These are phyloP conservation scores for Seriola rivoliana DNA, from an alignment of 2,113 vertebrate species.

Conservation along the genomic window DNA sequence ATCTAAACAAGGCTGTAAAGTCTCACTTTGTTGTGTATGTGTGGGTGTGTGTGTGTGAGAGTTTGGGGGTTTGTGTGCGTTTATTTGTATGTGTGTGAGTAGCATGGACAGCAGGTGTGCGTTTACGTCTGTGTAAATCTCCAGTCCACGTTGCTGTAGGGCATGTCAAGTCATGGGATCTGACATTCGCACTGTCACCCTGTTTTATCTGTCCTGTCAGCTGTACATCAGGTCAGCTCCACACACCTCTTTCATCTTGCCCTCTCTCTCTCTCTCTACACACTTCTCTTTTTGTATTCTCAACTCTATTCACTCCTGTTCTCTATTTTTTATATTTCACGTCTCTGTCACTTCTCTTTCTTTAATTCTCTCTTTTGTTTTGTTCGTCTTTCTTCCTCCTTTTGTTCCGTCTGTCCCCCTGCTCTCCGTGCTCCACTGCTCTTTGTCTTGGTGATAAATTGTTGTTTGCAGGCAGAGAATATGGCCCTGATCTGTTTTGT, in stretches of 20 bases:
- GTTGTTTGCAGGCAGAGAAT: constrained; percentile 33
- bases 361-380: constrained; percentile 21
- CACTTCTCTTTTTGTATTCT: constrained; percentile 31
- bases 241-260: constrained; percentile 14
- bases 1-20: background rate
- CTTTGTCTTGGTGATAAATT: constrained; percentile 47
- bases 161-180: constrained; percentile 49
- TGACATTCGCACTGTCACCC: constrained; percentile 44
- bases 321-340: constrained; percentile 10
- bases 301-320: background rate
- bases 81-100: background rate
- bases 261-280: background rate
- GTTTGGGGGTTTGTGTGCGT: background rate
- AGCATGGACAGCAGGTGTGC: background rate
- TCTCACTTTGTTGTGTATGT: too few species aligned
- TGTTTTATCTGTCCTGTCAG: constrained; percentile 39
- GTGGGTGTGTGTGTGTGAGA: background rate
- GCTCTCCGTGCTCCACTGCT: constrained; percentile 23
- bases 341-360: background rate
- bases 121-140: constrained; percentile 33
- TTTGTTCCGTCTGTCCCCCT: constrained; percentile 11
- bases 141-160: constrained; percentile 30
- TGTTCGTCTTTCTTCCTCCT: constrained; percentile 25
- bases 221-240: constrained; percentile 26
- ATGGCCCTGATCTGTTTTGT: background rate